These are phyloP conservation scores for Clarias fuscus DNA, from an alignment of 2,797 vertebrate genomes.

Conservation along the genomic window DNA sequence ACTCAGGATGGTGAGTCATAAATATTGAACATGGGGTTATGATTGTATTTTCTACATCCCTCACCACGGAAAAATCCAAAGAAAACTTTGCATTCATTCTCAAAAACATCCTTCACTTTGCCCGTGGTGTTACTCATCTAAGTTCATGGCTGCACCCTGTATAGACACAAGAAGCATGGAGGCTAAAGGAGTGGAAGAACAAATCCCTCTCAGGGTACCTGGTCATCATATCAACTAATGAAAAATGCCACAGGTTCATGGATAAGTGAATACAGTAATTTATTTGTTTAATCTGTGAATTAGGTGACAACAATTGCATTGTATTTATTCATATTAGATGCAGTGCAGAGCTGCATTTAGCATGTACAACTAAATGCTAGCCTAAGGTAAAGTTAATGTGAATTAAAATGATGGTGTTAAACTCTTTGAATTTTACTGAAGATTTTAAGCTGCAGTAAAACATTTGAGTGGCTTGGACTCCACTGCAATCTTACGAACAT, in stretches of 20 bases:
- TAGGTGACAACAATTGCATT: not conserved
- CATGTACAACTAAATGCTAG: not conserved
- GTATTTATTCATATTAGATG: not conserved
- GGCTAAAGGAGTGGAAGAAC: slow-evolving; percentile 20
- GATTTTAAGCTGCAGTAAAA: too few relatives aligned
- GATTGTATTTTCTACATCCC: not conserved
- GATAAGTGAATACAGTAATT: not conserved
- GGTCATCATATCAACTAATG: slow-evolving; percentile 15
- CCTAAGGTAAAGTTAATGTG: not conserved
- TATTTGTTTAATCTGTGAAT: not conserved
- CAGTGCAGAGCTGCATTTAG: not conserved
- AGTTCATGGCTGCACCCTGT: not conserved
- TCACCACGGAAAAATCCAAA: not conserved
- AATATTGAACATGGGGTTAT: not conserved
- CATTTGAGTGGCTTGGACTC: too few relatives aligned
- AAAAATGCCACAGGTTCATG: not conserved
- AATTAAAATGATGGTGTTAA: not conserved
- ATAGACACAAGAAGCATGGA: slow-evolving; percentile 20
- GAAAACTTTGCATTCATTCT: not conserved
- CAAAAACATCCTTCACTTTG: not conserved
- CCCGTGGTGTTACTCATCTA: not conserved
- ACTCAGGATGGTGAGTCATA: not conserved
- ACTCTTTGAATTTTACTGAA: too few relatives aligned
- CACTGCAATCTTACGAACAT: too few relatives aligned
- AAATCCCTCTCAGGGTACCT: slow-evolving; percentile 11